Conservation (phyloP, 2,113 vertebrate genomes). For the Plecotus auritus region DNA sequence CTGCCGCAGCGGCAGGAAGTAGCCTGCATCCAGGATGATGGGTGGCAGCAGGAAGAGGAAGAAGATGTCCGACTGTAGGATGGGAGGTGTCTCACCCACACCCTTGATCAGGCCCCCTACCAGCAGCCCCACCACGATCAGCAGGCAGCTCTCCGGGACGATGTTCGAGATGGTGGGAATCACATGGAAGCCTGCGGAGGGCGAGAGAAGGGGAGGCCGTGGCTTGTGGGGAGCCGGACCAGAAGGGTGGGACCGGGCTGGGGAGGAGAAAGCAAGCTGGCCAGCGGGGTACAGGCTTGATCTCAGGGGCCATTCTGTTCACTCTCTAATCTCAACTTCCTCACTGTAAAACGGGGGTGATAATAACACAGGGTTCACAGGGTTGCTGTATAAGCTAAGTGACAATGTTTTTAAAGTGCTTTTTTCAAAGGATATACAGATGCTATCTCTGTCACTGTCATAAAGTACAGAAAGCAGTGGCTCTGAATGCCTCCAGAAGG, state of each 20-base stretch:
- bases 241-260: neutral
- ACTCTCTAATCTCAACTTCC: constrained; percentile 15
- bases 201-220: constrained; percentile 17
- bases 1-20: constrained; percentile 95
- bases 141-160: constrained; percentile 97
- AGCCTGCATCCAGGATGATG: constrained; percentile 98
- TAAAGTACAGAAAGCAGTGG: neutral
- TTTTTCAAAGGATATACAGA: neutral
- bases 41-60: constrained; percentile 96
- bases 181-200: constrained; percentile 91
- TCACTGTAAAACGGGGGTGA: neutral
- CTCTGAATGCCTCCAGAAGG: neutral
- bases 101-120: constrained; percentile 93
- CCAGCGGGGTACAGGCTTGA: neutral
- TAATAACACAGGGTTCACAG: constrained; percentile 13
- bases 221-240: neutral
- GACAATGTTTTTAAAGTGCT: neutral
- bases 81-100: constrained; percentile 87
- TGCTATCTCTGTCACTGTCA: neutral
- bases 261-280: constrained; percentile 1
- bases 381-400: neutral
- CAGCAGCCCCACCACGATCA: constrained; percentile 94
- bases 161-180: constrained; percentile 91
- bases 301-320: constrained; percentile 7
- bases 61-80: constrained; percentile 88